Base-by-base conservation (phyloP, 2,888 invertebrate genomes). In the Diogma glabrata region DNA sequence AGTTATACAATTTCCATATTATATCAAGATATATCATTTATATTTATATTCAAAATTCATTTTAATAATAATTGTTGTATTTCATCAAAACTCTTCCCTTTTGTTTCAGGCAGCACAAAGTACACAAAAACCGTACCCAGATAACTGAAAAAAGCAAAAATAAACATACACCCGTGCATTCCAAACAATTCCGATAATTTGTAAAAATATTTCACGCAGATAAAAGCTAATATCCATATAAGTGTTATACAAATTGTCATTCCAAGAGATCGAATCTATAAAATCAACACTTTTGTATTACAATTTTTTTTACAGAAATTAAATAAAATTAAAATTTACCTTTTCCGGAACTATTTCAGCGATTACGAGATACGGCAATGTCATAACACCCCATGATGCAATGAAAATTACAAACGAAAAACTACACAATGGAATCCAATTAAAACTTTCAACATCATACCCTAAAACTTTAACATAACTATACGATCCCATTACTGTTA, bases 101-200 rank as follows among this genome's bases (percentile, higher is more conserved):
- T 67, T 3, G 70, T 69, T 57, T 69, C 69, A 2, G 69, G 69
- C 14, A 69, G 51, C 53, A 61, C 63, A 1, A 61, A 38, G 9
- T 61, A 56, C 7, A 68, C 58, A 51, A 69, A 69, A 6, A 63
- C 22, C 1, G 61, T 60, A 3, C 64, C 66, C n/a, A 51, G 9
- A 33, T 65, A 58, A 14, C 62, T 63, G 16, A 58, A 57, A 33
- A 51, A 48, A n/a, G 64, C 61, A 51, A 69, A 70, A 19, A 61
- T 43, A 20, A 63, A 65, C 55, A 69, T 62, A 5, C 63, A 59
- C 1, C 64, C 65, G 30, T 68, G 61, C 63, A 69, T 61, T n/a
- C 64, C 63, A 12, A 63, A 45, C 0, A 59, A 10, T 7, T 54
- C 57, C 1, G 55, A 60, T 51, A 67, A 30, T 16, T 61, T 19